Percentiles rank a stretch among this genome's conserved stretches.
Conservation (phyloP, 2,113 vertebrate genomes). For the Solenodon paradoxus region DNA sequence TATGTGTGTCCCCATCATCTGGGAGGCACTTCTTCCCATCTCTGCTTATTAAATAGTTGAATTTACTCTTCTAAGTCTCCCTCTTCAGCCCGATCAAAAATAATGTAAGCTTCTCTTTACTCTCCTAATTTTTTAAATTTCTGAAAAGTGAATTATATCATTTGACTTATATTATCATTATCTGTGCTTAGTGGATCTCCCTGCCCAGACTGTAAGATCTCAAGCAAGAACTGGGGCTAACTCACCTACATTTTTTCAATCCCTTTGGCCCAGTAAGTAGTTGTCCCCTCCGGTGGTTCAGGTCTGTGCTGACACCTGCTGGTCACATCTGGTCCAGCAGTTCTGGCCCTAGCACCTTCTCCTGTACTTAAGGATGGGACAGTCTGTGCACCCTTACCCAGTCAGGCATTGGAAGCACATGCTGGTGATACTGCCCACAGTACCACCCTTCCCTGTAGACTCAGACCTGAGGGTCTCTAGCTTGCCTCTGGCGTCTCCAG, state of each 20-base stretch:
- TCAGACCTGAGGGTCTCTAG: not conserved
- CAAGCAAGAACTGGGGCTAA: not conserved
- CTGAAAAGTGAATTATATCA: not conserved
- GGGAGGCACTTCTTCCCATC: not conserved
- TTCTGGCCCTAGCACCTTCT: not conserved
- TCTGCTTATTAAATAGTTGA: not conserved
- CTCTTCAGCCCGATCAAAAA: not conserved
- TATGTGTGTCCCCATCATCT: not conserved
- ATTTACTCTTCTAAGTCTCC: not conserved
- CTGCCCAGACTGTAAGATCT: not conserved
- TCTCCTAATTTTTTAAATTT: conserved; percentile 2
- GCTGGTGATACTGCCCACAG: not conserved
- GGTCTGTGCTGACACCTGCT: conserved; percentile 61
- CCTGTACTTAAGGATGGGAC: too few species aligned
- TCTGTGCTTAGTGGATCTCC: not conserved
- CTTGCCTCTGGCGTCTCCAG: not conserved
- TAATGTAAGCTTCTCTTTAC: not conserved
- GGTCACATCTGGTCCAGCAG: not conserved
- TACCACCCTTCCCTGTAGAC: not conserved
- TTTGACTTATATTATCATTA: not conserved
- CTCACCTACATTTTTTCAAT: not conserved
- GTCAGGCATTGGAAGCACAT: not conserved
- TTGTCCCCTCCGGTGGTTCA: not conserved
- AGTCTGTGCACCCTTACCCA: not conserved
- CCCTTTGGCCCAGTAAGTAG: too few species aligned